Percentiles rank a stretch among this genome's conserved stretches.
These are phyloP conservation scores for Smittia aterrima DNA, from an alignment of 2,888 invertebrate species.

Conservation along the genomic window DNA sequence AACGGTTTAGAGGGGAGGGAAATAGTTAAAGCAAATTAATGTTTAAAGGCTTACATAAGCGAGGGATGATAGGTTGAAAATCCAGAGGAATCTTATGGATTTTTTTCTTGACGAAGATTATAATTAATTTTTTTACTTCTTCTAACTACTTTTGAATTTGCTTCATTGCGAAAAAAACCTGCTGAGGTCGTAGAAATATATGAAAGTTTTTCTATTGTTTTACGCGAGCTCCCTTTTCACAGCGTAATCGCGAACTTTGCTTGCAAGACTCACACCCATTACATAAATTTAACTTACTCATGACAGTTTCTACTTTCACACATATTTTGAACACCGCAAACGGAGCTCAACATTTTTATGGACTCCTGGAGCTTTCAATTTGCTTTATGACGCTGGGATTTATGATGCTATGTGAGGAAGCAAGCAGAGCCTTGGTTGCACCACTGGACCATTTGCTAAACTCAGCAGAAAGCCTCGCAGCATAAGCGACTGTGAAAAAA, in stretches of 20 bases:
- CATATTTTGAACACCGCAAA: neutral
- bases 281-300: neutral
- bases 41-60: no score
- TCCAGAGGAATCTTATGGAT: no score
- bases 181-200: no score
- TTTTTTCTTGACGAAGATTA: no score
- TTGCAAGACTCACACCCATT: neutral
- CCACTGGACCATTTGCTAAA: constrained; percentile 8
- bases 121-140: no score
- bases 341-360: neutral
- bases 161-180: no score
- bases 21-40: no score
- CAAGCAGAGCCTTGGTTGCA: neutral
- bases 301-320: constrained; percentile 2
- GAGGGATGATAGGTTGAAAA: no score
- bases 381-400: neutral
- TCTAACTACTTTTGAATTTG: no score
- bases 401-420: neutral
- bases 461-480: constrained; percentile 6
- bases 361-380: constrained; percentile 21
- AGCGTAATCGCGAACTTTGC: neutral
- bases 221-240: no score
- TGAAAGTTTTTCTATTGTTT: no score
- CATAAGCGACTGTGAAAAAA: neutral
- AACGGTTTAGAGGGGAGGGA: no score